phyloP scores from a whole-genome alignment of 1,140 invertebrate species.

The Dryas iulia region DNA sequence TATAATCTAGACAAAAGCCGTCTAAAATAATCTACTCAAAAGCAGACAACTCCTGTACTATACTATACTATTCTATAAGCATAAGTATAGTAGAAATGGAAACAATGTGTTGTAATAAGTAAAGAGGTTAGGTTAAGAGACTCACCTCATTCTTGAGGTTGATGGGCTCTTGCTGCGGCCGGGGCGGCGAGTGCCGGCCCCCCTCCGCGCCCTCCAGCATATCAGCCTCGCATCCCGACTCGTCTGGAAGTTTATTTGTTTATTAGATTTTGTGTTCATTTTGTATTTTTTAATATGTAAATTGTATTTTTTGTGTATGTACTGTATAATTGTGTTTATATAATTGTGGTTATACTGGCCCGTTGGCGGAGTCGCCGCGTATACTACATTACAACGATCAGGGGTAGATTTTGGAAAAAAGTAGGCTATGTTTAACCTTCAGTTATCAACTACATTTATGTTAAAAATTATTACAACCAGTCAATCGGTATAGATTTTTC shows the following conservation, averaged over 20 bases:
- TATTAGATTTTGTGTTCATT: background rate
- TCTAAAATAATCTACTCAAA: background rate
- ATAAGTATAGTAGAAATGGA: conserved; percentile 19
- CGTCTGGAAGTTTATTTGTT: conserved; percentile 74
- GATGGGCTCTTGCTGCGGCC: conserved; percentile 76
- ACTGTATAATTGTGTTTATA: no score
- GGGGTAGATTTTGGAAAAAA: no score
- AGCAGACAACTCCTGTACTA: no score
- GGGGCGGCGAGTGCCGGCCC: conserved; percentile 78
- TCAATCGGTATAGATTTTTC: no score
- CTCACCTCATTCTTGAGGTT: conserved; percentile 72
- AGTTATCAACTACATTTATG: no score
- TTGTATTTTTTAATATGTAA: no score
- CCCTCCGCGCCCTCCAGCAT: conserved; percentile 83
- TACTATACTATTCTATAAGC: background rate
- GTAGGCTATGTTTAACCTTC: no score
- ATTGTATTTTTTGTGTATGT: no score
- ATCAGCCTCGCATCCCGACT: conserved; percentile 86
- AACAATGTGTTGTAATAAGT: conserved; percentile 41
- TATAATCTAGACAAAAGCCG: background rate
- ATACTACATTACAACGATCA: no score
- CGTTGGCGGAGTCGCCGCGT: no score
- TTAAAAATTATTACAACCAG: no score
- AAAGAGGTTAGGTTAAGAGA: conserved; percentile 45
- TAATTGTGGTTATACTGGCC: no score